phyloP scores from a whole-genome alignment of 2,888 invertebrate species.

The Machimus rusticus region DNA sequence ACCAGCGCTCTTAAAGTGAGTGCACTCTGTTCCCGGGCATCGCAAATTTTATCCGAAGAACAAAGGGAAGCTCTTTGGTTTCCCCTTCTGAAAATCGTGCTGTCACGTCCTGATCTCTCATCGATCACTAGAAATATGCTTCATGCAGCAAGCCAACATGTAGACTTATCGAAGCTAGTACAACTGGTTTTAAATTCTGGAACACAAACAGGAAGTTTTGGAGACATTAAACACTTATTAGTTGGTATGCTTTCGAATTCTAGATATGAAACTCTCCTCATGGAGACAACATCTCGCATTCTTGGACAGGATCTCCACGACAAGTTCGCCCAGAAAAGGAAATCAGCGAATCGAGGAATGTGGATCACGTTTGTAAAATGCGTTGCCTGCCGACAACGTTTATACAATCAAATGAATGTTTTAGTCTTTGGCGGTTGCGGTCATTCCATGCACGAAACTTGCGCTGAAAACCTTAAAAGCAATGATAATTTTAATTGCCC shows the following conservation, averaged over 20 bases:
- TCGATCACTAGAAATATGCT: conserved; percentile 64
- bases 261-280: conserved; percentile 75
- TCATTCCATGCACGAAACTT: conserved; percentile 59
- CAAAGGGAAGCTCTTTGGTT: conserved; percentile 66
- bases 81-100: conserved; percentile 61
- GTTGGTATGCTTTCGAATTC: conserved; percentile 79
- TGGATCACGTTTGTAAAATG: conserved; percentile 60
- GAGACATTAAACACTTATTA: conserved; percentile 69
- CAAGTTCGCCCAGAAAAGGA: conserved; percentile 56
- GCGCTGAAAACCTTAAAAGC: conserved; percentile 49
- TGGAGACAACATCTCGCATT: conserved; percentile 70
- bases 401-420: conserved; percentile 56
- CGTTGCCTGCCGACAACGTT: conserved; percentile 57
- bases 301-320: conserved; percentile 75
- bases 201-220: conserved; percentile 66
- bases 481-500: conserved; percentile 53
- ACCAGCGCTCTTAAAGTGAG: conserved; percentile 54
- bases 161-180: conserved; percentile 67
- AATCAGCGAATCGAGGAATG: conserved; percentile 56
- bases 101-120: conserved; percentile 61
- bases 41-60: conserved; percentile 61
- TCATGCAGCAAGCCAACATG: conserved; percentile 67
- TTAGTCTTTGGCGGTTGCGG: conserved; percentile 58
- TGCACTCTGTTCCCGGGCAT: conserved; percentile 63
- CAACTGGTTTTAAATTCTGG: conserved; percentile 67